These are phyloP conservation scores for Emydocephalus ijimae DNA, from an alignment of 2,113 vertebrate species.

Conservation along the genomic window DNA sequence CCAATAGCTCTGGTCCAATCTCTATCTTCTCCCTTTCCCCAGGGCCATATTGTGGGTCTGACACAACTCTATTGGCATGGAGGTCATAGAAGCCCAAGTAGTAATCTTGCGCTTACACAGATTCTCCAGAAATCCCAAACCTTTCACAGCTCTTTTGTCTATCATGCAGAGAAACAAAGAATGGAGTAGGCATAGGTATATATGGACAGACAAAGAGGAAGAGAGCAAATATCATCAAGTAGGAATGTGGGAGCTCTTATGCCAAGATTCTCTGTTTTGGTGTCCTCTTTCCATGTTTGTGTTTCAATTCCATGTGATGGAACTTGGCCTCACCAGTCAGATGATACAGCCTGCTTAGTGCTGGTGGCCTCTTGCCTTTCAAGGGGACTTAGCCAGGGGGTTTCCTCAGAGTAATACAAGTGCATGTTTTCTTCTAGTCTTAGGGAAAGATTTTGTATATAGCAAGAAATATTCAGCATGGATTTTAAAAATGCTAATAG, in stretches of 20 bases:
- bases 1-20: not conserved
- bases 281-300: too few species aligned
- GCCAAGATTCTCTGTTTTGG: not conserved
- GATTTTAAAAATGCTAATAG: not conserved
- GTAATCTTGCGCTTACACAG: not conserved
- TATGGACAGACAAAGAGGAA: not conserved
- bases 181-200: not conserved
- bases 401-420: conserved; percentile 1
- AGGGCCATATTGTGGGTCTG: conserved; percentile 16
- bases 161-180: conserved; percentile 3
- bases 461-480: not conserved
- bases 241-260: not conserved
- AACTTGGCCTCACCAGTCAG: not conserved
- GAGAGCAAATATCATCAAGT: not conserved
- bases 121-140: conserved; percentile 21
- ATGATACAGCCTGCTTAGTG: not conserved
- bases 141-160: conserved; percentile 3
- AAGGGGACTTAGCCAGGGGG: not conserved
- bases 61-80: conserved; percentile 6
- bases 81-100: conserved; percentile 19
- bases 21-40: not conserved
- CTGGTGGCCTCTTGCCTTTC: not conserved
- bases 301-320: not conserved
- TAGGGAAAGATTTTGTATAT: not conserved
- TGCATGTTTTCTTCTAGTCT: not conserved